phyloP scores from a whole-genome alignment of 1,140 invertebrate genomes.

The Hyposmocoma kahamanoa region DNA sequence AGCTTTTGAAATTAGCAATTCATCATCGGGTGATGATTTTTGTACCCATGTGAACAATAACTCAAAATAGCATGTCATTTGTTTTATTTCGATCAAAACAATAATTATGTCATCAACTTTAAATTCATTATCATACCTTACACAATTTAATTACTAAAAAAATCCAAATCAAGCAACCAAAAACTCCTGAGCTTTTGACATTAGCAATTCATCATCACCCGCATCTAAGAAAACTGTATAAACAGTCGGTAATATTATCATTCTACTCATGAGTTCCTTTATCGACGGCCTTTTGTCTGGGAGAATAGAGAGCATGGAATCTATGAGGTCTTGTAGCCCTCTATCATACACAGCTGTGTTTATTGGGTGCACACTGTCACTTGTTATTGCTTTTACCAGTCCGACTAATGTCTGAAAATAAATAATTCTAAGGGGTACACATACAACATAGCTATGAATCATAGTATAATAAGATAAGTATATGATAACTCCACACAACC shows the following conservation, averaged over 20 bases:
- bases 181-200: constrained; percentile 28
- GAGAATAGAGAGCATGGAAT: constrained; percentile 67
- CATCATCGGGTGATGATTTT: too few relatives aligned
- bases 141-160: too few relatives aligned
- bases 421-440: constrained; percentile 12
- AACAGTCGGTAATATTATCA: constrained; percentile 53
- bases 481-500: too few relatives aligned
- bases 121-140: too few relatives aligned
- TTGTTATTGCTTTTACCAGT: constrained; percentile 71
- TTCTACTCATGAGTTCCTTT: constrained; percentile 56
- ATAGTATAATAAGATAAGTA: too few relatives aligned
- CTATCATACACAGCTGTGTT: constrained; percentile 62
- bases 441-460: too few relatives aligned
- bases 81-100: too few relatives aligned
- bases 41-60: too few relatives aligned
- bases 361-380: constrained; percentile 66
- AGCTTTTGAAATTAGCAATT: too few relatives aligned
- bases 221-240: constrained; percentile 56
- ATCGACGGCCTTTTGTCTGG: constrained; percentile 69
- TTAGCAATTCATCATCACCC: constrained; percentile 50
- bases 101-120: neutral
- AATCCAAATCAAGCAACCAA: too few relatives aligned
- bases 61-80: constrained; percentile 2
- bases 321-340: constrained; percentile 70
- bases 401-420: constrained; percentile 64